These are phyloP conservation scores for Ommatoiulus sabulosus DNA, from an alignment of 2,888 invertebrate genomes.

Conservation along the genomic window DNA sequence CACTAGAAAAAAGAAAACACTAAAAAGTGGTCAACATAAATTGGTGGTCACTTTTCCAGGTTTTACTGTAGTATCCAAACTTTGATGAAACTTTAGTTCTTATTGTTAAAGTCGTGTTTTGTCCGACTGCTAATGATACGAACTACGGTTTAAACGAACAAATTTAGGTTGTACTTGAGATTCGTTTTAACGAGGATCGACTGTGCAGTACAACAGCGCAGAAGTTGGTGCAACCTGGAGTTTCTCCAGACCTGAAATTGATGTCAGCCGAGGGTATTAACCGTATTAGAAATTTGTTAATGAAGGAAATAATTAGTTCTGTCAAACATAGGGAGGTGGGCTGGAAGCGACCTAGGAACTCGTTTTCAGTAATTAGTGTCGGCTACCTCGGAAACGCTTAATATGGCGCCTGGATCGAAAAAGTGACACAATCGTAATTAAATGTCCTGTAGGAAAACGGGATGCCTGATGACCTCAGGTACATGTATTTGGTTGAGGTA, in stretches of 20 bases:
- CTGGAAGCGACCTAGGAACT: neutral
- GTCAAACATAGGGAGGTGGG: neutral
- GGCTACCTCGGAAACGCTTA: neutral
- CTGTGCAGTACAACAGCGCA: no score
- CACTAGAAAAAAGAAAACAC: no score
- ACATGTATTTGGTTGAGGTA: neutral
- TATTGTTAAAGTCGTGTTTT: no score
- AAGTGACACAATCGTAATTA: slow-evolving; percentile 3
- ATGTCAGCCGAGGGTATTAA: slow-evolving; percentile 7
- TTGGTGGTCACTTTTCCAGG: no score
- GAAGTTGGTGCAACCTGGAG: neutral
- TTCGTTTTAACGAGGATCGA: no score
- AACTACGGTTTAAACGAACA: no score
- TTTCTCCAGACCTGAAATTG: neutral
- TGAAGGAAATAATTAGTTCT: slow-evolving; percentile 10
- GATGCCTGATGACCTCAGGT: neutral
- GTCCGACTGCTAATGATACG: no score
- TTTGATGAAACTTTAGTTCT: no score
- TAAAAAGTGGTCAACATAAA: no score
- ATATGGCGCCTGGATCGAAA: neutral
- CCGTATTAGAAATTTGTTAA: slow-evolving; percentile 11
- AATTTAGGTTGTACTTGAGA: no score
- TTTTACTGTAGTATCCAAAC: no score
- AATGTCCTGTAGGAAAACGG: neutral
- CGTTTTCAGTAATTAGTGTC: slow-evolving; percentile 7